A percentile compares a stretch with the other conserved stretches of the same genome.
phyloP scores from a whole-genome alignment of 1,140 invertebrate genomes.

The Sminthurides bifidus region DNA sequence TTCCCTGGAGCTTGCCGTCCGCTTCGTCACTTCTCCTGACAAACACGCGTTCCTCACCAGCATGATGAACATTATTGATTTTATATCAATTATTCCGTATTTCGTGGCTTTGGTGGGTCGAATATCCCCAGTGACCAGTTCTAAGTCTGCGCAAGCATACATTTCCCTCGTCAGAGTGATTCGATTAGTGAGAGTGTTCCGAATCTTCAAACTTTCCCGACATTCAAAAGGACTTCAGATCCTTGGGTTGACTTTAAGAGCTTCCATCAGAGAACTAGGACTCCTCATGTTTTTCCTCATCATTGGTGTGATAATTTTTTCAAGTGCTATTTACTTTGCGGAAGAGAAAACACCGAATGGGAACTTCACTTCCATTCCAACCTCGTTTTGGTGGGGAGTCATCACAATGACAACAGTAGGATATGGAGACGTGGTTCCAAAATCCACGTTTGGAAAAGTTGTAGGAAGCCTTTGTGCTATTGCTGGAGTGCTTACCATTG shows the following conservation, averaged over 20 bases:
- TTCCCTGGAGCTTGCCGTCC: constrained; percentile 77
- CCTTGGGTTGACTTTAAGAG: constrained; percentile 47
- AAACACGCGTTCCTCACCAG: constrained; percentile 61
- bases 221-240: constrained; percentile 42
- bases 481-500: constrained; percentile 34
- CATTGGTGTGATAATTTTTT: constrained; percentile 9
- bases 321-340: constrained; percentile 26
- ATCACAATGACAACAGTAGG: constrained; percentile 46
- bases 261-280: constrained; percentile 38
- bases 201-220: constrained; percentile 45
- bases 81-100: constrained; percentile 56
- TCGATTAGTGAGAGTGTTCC: constrained; percentile 43
- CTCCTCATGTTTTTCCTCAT: constrained; percentile 15
- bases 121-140: background rate
- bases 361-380: constrained; percentile 35
- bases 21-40: constrained; percentile 73
- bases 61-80: constrained; percentile 79
- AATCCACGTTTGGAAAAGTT: constrained; percentile 36
- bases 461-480: constrained; percentile 34
- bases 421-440: constrained; percentile 40
- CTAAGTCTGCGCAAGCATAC: constrained; percentile 29
- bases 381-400: constrained; percentile 41
- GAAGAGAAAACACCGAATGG: constrained; percentile 41
- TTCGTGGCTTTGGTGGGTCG: background rate
- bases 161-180: constrained; percentile 42